Conservation (phyloP, 2,113 vertebrate genomes). For the Numenius arquata region DNA sequence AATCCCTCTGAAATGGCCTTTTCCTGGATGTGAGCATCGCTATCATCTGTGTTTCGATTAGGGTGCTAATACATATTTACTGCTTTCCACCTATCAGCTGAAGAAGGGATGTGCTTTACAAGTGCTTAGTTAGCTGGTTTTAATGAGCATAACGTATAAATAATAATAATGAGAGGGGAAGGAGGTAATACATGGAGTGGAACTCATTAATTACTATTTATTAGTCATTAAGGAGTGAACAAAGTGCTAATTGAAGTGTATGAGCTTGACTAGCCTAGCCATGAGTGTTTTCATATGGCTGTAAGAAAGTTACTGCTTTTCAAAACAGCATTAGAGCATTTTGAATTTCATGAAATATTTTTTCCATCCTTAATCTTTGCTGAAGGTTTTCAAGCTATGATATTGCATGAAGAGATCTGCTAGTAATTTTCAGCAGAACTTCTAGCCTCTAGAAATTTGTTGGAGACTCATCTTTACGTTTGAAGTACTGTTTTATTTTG, state of each 20-base stretch:
- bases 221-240: slow-evolving; percentile 11
- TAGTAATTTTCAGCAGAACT: background rate
- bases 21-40: background rate
- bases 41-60: background rate
- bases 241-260: background rate
- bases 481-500: background rate
- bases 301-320: background rate
- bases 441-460: background rate
- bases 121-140: background rate
- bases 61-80: background rate
- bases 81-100: background rate
- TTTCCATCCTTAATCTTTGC: background rate
- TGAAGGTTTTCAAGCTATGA: background rate
- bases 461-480: background rate
- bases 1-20: background rate
- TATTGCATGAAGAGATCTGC: background rate
- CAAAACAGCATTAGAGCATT: background rate
- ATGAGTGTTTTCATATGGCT: background rate
- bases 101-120: background rate
- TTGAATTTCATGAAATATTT: background rate
- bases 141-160: background rate
- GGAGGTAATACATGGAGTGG: background rate
- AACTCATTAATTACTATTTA: slow-evolving; percentile 49
- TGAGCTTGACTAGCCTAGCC: slow-evolving; percentile 20
- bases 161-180: background rate